phyloP scores from a whole-genome alignment of 1,140 invertebrate genomes.

The Pachyrhynchus sulphureomaculatus region DNA sequence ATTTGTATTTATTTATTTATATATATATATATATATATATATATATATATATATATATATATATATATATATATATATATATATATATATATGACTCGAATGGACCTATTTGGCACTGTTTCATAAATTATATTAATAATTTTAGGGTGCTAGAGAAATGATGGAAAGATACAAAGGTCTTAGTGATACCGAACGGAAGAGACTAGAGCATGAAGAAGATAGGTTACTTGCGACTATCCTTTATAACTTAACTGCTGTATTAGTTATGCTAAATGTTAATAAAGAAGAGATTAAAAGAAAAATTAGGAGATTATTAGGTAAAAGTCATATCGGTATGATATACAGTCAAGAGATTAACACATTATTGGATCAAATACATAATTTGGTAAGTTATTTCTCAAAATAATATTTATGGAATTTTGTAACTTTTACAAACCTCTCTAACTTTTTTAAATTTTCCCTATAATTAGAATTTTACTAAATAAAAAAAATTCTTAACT shows the following conservation, averaged over 20 bases:
- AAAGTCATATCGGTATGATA: constrained; percentile 96
- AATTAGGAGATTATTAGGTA: constrained; percentile 90
- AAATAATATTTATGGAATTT: not conserved
- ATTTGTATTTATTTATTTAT: too few species aligned
- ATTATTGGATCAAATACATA: constrained; percentile 91
- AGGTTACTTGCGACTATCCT: constrained; percentile 91
- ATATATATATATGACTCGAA: too few species aligned
- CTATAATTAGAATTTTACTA: too few species aligned
- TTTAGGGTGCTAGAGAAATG: constrained; percentile 90
- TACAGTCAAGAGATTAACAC: constrained; percentile 98
- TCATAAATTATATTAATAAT: too few species aligned
- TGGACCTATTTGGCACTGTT: too few species aligned
- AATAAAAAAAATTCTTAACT: too few species aligned
- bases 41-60: too few species aligned
- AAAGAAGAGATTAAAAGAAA: constrained; percentile 88
- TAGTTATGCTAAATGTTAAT: constrained; percentile 91
- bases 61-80: too few species aligned
- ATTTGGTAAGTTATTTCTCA: constrained; percentile 71
- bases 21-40: too few species aligned
- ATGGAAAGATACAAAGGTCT: constrained; percentile 96
- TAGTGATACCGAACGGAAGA: constrained; percentile 91
- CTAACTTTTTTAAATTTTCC: too few species aligned
- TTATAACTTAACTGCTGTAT: constrained; percentile 94
- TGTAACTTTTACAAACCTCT: too few species aligned
- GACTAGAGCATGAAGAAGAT: constrained; percentile 98